phyloP scores from a whole-genome alignment of 35 echinoderm and acorn worm genomes.

The Strongylocentrotus purpuratus region DNA sequence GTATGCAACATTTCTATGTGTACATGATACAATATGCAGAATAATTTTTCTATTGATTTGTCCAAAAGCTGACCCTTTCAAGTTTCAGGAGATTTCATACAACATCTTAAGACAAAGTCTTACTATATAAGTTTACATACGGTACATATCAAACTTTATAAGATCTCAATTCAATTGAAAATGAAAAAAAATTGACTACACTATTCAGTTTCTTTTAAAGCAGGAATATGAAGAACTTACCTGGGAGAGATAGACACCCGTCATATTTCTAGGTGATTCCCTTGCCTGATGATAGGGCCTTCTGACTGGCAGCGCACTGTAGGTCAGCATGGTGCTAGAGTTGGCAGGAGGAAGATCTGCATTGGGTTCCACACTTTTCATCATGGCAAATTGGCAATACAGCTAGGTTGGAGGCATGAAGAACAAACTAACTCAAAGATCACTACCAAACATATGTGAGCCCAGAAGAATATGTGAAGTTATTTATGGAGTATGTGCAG shows the following conservation, averaged over 20 bases:
- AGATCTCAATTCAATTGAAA: no score
- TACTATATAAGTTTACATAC: no score
- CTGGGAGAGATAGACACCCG: slow-evolving; percentile 58
- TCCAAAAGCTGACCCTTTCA: no score
- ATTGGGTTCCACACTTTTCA: slow-evolving; percentile 71
- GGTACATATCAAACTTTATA: no score
- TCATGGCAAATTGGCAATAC: slow-evolving; percentile 11
- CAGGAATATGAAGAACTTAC: slow-evolving; percentile 30
- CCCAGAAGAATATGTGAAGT: not conserved
- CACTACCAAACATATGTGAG: not conserved
- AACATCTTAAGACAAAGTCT: no score
- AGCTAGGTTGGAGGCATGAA: not conserved
- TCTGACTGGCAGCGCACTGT: slow-evolving; percentile 59
- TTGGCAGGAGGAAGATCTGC: slow-evolving; percentile 63
- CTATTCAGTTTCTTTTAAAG: not conserved
- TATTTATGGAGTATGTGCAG: not conserved
- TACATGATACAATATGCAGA: no score
- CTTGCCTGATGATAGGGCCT: slow-evolving; percentile 42
- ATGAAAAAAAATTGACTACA: not conserved
- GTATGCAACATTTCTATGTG: no score
- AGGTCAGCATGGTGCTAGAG: slow-evolving; percentile 67
- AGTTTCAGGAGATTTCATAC: no score
- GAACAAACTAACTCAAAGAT: not conserved
- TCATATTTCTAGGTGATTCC: slow-evolving; percentile 57
- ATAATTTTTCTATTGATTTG: no score